Conservation (phyloP, 2,888 invertebrate genomes). For the Heliconius charithonia region DNA sequence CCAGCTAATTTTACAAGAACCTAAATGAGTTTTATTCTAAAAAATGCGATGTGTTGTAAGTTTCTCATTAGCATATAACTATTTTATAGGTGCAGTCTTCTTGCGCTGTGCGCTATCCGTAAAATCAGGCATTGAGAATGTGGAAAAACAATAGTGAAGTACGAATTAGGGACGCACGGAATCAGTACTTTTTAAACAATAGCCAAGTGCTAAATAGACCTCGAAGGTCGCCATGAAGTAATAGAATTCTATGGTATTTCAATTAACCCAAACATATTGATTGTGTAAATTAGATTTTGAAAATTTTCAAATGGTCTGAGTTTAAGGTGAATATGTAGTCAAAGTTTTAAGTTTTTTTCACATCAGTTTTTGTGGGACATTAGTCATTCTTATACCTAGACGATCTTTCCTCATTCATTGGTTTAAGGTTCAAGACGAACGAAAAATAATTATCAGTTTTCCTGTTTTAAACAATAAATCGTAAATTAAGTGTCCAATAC, state of each 20-base stretch:
- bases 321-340: neutral
- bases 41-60: neutral
- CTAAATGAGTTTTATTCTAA: slow-evolving; percentile 14
- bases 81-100: slow-evolving; percentile 40
- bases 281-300: neutral
- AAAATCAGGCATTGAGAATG: slow-evolving; percentile 68
- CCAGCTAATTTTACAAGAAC: slow-evolving; percentile 17
- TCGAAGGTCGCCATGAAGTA: slow-evolving; percentile 65
- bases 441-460: neutral
- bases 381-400: neutral
- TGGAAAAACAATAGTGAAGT: slow-evolving; percentile 71
- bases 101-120: slow-evolving; percentile 65
- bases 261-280: neutral
- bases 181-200: slow-evolving; percentile 78
- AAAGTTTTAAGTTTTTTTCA: neutral
- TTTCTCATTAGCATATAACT: neutral
- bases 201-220: slow-evolving; percentile 69
- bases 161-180: slow-evolving; percentile 72
- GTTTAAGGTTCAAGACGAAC: neutral
- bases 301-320: neutral
- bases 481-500: slow-evolving; percentile 12
- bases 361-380: neutral
- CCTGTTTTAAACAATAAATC: slow-evolving; percentile 7
- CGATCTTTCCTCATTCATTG: neutral
- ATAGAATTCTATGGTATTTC: slow-evolving; percentile 25